phyloP scores from a whole-genome alignment of 2,888 invertebrate species.

The Pterostichus madidus region DNA sequence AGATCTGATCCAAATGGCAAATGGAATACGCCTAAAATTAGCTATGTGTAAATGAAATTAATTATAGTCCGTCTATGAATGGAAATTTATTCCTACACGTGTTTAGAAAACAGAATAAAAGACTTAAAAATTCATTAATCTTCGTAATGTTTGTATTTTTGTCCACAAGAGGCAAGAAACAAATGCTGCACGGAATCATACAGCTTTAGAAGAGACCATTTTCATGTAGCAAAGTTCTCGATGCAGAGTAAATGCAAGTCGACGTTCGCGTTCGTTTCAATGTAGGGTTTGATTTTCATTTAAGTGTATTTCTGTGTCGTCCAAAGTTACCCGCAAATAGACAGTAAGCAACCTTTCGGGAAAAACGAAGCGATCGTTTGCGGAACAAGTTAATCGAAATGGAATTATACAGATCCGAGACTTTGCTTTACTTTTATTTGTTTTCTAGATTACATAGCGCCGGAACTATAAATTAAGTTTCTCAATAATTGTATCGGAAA shows the following conservation, averaged over 20 bases:
- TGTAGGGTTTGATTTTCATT: slow-evolving; percentile 43
- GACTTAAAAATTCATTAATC: slow-evolving; percentile 7
- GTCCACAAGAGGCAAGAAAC: slow-evolving; percentile 9
- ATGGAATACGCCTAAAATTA: too few species aligned
- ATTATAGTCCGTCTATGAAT: background rate
- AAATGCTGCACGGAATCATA: background rate
- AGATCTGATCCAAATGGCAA: too few species aligned
- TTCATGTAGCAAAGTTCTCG: slow-evolving; percentile 26
- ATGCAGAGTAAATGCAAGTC: background rate
- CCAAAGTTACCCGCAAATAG: background rate
- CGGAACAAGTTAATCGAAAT: slow-evolving; percentile 23
- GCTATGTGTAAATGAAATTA: too few species aligned
- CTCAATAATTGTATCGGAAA: background rate
- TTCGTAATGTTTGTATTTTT: slow-evolving; percentile 13
- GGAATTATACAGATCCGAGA: slow-evolving; percentile 5
- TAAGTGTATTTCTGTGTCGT: slow-evolving; percentile 49
- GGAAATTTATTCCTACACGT: slow-evolving; percentile 9
- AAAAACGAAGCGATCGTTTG: slow-evolving; percentile 9
- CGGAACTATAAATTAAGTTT: slow-evolving; percentile 1
- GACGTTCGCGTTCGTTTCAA: background rate
- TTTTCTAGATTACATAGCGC: background rate
- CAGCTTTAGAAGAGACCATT: slow-evolving; percentile 40
- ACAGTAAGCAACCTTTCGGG: slow-evolving; percentile 1
- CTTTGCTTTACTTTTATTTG: background rate
- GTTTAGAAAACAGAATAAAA: background rate